Base-by-base conservation (phyloP, 2,113 vertebrate species). In the Proterorhinus semilunaris region DNA sequence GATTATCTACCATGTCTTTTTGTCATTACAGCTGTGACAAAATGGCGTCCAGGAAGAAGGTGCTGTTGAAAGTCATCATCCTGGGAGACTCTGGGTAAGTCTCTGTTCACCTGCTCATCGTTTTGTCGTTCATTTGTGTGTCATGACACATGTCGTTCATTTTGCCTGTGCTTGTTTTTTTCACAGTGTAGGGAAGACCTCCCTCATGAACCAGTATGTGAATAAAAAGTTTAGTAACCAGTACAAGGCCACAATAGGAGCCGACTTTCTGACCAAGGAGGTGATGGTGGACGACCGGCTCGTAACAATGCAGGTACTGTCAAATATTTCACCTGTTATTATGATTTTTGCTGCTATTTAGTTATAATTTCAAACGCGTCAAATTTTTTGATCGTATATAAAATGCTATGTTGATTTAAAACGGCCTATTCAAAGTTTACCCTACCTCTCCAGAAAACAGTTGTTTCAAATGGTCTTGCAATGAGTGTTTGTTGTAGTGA, bases 161-260 rank as follows among this genome's bases (percentile, higher is more conserved):
- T 59, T 47, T 68, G 8, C 27, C 52, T 36, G 27, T 3, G 1
- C 6, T 69, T 6, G n/a, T 68, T 6, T 77, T 27, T 78, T 58
- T 76, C 88, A 36, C 27, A 99, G 98, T 61, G 97, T 99, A 61
- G 98, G 98, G 43, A 99, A 99, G 89, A 99, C 98, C 64, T 99
- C 98, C 0, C 93, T 99, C 21, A 99, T 99, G 98, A 99, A 99
- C 92, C 98, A 99, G 90, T 99, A 99, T 86, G 98, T 99, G 87
- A 99, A 99, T 87, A 99, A 98, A 92, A 98, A 98, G 91, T 98
- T 98, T 88, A 98, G 96, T 84, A 99, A 99, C 88, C 98, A 99
- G 85, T 99, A 99, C 90, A 99, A 99, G 93, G 95, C 98, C 6
- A 99, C 97, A 90, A 99, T 99, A 94, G 98, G 98, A 2, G 98